Base-by-base conservation (phyloP, 2,888 invertebrate genomes). In the Alcis repandata region DNA sequence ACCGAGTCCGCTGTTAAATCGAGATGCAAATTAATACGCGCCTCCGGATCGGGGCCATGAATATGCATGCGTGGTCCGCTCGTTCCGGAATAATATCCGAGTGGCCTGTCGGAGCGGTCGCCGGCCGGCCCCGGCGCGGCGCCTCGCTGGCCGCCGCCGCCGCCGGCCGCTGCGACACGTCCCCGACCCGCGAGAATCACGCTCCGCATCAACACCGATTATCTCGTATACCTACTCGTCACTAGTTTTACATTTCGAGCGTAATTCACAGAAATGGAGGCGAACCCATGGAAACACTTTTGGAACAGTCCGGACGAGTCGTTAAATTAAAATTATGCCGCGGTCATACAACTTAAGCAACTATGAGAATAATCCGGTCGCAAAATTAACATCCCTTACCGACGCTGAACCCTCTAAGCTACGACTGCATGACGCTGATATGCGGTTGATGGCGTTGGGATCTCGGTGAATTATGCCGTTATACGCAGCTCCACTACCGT, bases 21-120 rank as follows among this genome's bases (percentile, higher is more conserved):
- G 86, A 80, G 82, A 93, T 93, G 92, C 89, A 92, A 93, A 92
- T 93, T 89, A 91, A 92, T 92, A 92, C 90, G 88, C 88, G 91
- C 82, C 85, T 88, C 86, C 82, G 88, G 87, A 88, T 86, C 85
- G 84, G 79, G 79, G 78, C 74, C 86, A 92, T 92, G 92, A 92
- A 93, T 93, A 93, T 93, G 90, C 91, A 93, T 91, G 86, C 79
- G 68, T 74, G 77, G 82, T 78, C 79, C 82, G 80, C 79, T 81
- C 80, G 87, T 83, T 78, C 82, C 86, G 84, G 89, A 85, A 91
- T 91, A 90, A 91, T 91, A 88, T 88, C 86, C 80, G 80, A 85
- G 84, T 79, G 77, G 79, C 79, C 79, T 73, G 75, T 74, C 63
- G 75, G 75, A 63, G 65, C 74, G 73, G 71, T 59, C 69, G 70